Evolutionary conservation across 2,797 vertebrate species (phyloP), one percentile per base, ranked within the genome.

Genomic region (Pelodytes ibericus): DNA sequence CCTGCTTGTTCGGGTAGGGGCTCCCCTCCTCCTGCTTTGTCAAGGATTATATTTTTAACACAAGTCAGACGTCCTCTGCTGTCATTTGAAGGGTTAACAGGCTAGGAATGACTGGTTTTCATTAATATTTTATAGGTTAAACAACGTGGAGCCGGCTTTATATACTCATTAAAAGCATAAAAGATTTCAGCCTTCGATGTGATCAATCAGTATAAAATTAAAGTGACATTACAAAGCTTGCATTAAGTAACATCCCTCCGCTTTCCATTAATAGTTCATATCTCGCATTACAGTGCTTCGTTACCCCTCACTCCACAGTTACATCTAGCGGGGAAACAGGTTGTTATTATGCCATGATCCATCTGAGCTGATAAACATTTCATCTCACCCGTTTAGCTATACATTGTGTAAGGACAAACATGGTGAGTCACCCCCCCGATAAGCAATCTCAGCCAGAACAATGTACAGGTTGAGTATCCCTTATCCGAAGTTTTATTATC

Each of bases 111-210:
- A 44, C 13, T 53, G n/a, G 3, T 53, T 20, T 2, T 4, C 20
- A 24, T 53, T 22, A 53, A 53, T 53, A 53, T 53, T 53, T 53
- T 53, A 53, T 53, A 53, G 7, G 24, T 44, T 22, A 20, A 53
- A 53, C 24, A 53, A 53, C 24, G 49, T 6, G 49, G 49, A 22
- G 49, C 5, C 22, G n/a, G 7, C 49, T 7, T 22, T 53, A 53
- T 53, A 24, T 13, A 24, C 11, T 53, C 49, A 22, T 53, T 53
- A 53, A 22, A 53, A 53, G n/a, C 2, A 24, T 53, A 53, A n/a
- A 53, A 53, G n/a, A 53, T 53, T 20, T 25, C 11, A 24, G n/a
- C 2, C 49, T 22, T 5, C 11, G 49, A 53, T 53, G 49, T 53
- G 49, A 3, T 53, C 20, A 53, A 53, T 53, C 49, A 53, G 8